Conservation (phyloP, 23 tunicate species). For the Diplosoma virens region DNA sequence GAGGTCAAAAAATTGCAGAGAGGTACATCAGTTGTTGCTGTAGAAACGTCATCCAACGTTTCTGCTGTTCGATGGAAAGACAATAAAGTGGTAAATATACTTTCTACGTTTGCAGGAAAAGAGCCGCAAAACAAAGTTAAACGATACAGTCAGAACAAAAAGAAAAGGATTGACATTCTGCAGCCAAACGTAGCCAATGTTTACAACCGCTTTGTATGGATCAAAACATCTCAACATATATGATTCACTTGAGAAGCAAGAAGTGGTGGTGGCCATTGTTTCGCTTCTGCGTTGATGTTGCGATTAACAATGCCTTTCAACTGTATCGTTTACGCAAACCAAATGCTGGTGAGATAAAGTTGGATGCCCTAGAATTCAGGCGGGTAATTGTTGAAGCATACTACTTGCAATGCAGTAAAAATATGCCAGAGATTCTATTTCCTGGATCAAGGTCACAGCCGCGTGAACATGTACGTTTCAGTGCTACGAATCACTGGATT, state of each 20-base stretch:
- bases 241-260: conserved; percentile 32
- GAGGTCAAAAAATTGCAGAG: not conserved
- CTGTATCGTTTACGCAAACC: not conserved
- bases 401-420: no score
- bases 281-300: conserved; percentile 24
- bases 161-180: not conserved
- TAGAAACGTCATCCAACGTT: not conserved
- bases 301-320: conserved; percentile 22
- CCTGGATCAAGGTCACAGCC: no score
- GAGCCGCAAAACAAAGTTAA: not conserved
- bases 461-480: no score
- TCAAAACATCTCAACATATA: no score
- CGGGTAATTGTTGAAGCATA: no score
- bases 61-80: conserved; percentile 11
- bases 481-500: no score
- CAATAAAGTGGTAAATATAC: conserved; percentile 9
- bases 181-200: conserved; percentile 12
- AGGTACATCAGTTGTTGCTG: conserved; percentile 14
- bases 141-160: conserved; percentile 1
- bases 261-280: conserved; percentile 39
- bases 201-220: conserved; percentile 11
- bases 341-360: no score
- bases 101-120: conserved; percentile 2
- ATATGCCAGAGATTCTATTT: no score
- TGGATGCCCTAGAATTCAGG: no score